A percentile compares a stretch with the other conserved stretches of the same genome.
Evolutionary conservation across 2,888 invertebrate genomes (phyloP).

Genomic region (Acronicta alni): DNA sequence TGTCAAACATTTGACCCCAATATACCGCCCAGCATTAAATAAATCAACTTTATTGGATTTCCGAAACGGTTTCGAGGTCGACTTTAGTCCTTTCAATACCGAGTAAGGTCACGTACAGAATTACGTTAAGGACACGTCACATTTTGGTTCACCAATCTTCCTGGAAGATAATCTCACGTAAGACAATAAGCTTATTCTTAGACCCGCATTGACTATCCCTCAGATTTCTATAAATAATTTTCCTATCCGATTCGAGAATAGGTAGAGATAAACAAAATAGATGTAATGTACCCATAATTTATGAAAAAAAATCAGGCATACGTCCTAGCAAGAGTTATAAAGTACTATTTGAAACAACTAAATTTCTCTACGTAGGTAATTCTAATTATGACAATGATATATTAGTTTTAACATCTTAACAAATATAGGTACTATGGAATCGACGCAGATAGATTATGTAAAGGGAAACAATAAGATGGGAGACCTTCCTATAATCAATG

Average conservation of each 20-base stretch:
- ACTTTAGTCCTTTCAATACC: constrained; percentile 12
- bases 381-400: too few relatives aligned
- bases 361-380: too few relatives aligned
- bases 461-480: too few relatives aligned
- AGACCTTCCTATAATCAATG: too few relatives aligned
- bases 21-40: constrained; percentile 14
- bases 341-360: too few relatives aligned
- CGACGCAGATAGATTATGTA: too few relatives aligned
- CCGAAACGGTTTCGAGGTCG: constrained; percentile 10
- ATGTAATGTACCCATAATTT: not conserved
- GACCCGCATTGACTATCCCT: not conserved
- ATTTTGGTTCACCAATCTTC: constrained; percentile 3
- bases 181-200: constrained; percentile 4
- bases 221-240: constrained; percentile 4
- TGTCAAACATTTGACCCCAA: constrained; percentile 14
- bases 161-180: not conserved
- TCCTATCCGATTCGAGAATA: not conserved
- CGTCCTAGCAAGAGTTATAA: too few relatives aligned
- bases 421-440: too few relatives aligned
- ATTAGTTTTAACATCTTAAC: too few relatives aligned
- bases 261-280: not conserved
- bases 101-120: constrained; percentile 11
- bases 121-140: constrained; percentile 4
- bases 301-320: too few relatives aligned
- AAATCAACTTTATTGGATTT: constrained; percentile 22